phyloP scores from a whole-genome alignment of 2,113 vertebrate species.

The Passer montanus region DNA sequence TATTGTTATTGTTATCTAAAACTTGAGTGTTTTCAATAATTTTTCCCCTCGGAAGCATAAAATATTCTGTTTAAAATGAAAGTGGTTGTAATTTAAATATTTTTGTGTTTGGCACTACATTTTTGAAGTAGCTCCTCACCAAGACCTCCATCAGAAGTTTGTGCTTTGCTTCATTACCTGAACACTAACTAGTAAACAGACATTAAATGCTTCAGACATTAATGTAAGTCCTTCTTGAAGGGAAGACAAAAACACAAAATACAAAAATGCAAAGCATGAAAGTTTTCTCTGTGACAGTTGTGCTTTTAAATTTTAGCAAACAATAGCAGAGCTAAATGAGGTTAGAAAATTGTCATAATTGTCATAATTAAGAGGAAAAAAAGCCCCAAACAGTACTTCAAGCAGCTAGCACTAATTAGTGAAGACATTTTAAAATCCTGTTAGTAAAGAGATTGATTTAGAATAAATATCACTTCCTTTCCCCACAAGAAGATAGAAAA shows the following conservation, averaged over 20 bases:
- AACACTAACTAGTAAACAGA: neutral
- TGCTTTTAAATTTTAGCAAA: slow-evolving; percentile 44
- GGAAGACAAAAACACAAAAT: neutral
- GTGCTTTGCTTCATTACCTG: neutral
- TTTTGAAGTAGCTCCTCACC: neutral
- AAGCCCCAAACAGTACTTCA: neutral
- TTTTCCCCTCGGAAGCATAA: neutral
- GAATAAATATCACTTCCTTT: slow-evolving; percentile 50
- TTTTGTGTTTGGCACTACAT: neutral
- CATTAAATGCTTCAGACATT: neutral
- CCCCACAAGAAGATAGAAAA: neutral
- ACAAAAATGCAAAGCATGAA: neutral
- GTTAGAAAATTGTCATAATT: slow-evolving; percentile 56
- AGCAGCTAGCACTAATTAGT: slow-evolving; percentile 52
- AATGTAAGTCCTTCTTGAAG: neutral
- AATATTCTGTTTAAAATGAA: neutral
- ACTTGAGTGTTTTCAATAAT: neutral
- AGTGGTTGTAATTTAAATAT: neutral
- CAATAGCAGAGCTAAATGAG: slow-evolving; percentile 54
- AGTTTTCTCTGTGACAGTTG: neutral
- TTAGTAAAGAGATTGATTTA: slow-evolving; percentile 35
- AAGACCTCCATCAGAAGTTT: neutral
- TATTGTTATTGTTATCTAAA: neutral
- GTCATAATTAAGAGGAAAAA: slow-evolving; percentile 11
- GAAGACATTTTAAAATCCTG: slow-evolving; percentile 24